A percentile compares a stretch with the other conserved stretches of the same genome.
Evolutionary conservation across 2,888 invertebrate species (phyloP).

Genomic region (Microplitis manilae): DNA sequence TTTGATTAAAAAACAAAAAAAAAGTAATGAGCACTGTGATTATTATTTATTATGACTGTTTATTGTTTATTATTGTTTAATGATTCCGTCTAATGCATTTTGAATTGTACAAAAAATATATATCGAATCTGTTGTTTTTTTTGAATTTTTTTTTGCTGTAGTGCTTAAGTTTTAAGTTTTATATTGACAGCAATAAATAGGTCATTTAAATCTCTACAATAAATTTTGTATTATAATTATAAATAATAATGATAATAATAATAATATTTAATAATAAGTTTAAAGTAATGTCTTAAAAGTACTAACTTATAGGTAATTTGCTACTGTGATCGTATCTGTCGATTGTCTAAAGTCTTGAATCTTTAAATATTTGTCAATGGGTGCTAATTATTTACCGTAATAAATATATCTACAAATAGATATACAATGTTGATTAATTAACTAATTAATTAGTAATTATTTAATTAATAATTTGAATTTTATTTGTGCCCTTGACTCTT

Average conservation of each 20-base stretch:
- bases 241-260: background rate
- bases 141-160: background rate
- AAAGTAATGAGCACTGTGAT: too few species aligned
- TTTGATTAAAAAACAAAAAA: too few species aligned
- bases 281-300: background rate
- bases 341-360: background rate
- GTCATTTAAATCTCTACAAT: background rate
- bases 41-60: background rate
- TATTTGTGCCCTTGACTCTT: background rate
- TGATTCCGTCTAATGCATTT: background rate
- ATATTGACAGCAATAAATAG: background rate
- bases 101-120: background rate
- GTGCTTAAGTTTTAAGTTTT: background rate
- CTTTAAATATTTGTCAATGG: background rate
- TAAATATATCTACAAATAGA: background rate
- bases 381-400: background rate
- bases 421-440: background rate
- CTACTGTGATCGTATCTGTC: slow-evolving; percentile 1
- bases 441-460: background rate
- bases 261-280: background rate
- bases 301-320: background rate
- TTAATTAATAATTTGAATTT: background rate
- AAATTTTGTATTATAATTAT: slow-evolving; percentile 1
- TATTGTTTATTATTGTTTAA: background rate
- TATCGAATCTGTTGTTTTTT: background rate